These are phyloP conservation scores for Rhingia rostrata DNA, from an alignment of 2,888 invertebrate species.

Conservation along the genomic window DNA sequence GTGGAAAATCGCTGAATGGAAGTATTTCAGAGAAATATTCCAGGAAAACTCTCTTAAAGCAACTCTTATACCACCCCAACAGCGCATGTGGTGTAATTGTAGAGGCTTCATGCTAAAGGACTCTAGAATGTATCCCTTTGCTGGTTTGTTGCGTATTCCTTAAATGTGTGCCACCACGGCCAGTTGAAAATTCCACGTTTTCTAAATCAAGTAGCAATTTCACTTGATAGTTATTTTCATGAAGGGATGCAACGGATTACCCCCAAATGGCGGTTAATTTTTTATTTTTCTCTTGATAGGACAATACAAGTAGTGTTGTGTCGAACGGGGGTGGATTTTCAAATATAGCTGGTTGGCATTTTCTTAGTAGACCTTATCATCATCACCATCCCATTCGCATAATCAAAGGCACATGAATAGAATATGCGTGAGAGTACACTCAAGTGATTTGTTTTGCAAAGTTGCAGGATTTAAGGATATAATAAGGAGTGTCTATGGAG, in stretches of 20 bases:
- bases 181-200: slow-evolving; percentile 55
- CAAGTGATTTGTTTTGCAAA: slow-evolving; percentile 10
- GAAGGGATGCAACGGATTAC: slow-evolving; percentile 26
- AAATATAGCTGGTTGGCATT: neutral
- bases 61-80: slow-evolving; percentile 4
- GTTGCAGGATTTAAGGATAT: slow-evolving; percentile 14
- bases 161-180: slow-evolving; percentile 8
- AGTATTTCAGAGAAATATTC: slow-evolving; percentile 31
- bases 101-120: neutral
- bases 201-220: slow-evolving; percentile 47
- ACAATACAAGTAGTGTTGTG: slow-evolving; percentile 20
- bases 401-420: neutral
- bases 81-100: slow-evolving; percentile 33
- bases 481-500: neutral
- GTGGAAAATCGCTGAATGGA: slow-evolving; percentile 66
- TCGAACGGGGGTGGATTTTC: neutral
- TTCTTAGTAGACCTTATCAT: neutral
- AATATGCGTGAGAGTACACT: slow-evolving; percentile 6
- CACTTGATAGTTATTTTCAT: slow-evolving; percentile 51
- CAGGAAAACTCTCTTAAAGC: slow-evolving; percentile 27
- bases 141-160: slow-evolving; percentile 7
- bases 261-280: neutral
- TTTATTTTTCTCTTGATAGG: neutral
- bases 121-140: neutral
- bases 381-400: neutral